Evolutionary conservation across 2,888 invertebrate genomes (phyloP).

Genomic region (Agonopterix alstromeriana): DNA sequence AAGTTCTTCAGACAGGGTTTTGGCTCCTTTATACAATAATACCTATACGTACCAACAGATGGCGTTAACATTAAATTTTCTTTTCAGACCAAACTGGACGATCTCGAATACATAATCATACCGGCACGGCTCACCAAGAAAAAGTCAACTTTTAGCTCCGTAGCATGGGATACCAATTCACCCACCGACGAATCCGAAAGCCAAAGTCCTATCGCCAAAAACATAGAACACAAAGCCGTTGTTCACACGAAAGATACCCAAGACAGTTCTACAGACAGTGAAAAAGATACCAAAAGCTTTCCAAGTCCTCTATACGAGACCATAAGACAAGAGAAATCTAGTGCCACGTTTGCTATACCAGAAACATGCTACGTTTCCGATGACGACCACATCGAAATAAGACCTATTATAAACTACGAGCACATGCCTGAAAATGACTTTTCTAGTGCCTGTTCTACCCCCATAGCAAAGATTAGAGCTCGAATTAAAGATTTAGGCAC

Average conservation of each 20-base stretch:
- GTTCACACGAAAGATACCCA: slow-evolving; percentile 29
- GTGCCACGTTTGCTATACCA: slow-evolving; percentile 22
- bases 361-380: slow-evolving; percentile 45
- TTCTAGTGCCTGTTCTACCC: slow-evolving; percentile 62
- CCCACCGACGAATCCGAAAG: slow-evolving; percentile 55
- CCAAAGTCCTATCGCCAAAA: slow-evolving; percentile 32
- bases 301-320: slow-evolving; percentile 49
- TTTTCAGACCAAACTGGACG: slow-evolving; percentile 48
- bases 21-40: too few species aligned
- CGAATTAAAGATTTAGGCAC: slow-evolving; percentile 52
- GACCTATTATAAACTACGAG: slow-evolving; percentile 31
- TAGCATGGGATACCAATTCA: slow-evolving; percentile 46
- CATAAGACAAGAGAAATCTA: slow-evolving; percentile 19
- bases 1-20: too few species aligned
- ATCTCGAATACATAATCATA: slow-evolving; percentile 58
- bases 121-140: slow-evolving; percentile 46
- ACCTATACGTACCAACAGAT: too few species aligned
- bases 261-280: slow-evolving; percentile 44
- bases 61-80: too few species aligned
- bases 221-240: slow-evolving; percentile 41
- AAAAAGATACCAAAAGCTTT: slow-evolving; percentile 45
- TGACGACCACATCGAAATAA: slow-evolving; percentile 27
- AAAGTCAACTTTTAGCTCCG: slow-evolving; percentile 41
- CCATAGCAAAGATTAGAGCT: slow-evolving; percentile 49
- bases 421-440: slow-evolving; percentile 42